Base-by-base conservation (phyloP, 1,140 invertebrate genomes). In the Drosophila melanica region DNA sequence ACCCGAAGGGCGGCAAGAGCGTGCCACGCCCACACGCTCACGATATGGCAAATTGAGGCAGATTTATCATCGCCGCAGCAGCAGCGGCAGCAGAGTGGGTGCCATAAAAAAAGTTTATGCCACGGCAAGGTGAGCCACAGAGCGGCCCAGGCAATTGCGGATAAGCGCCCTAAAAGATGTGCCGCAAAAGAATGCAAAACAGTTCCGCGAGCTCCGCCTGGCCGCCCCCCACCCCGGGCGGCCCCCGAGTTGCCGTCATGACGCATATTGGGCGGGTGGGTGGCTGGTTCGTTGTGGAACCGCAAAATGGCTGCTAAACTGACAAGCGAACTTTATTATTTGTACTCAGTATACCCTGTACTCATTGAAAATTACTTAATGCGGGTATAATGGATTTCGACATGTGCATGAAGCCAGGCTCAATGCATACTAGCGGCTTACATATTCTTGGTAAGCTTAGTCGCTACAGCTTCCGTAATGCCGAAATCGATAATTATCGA, bases 241-340 rank as follows among this genome's bases (percentile, higher is more conserved):
- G 37, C 27, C 27, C 0, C 27, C 6, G 27, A 6, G 35, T 3
- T 37, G 35, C 35, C 4, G 8, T 4, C 18, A 18, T 65, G 58
- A 75, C 58, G 55, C 73, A 65, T 60, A 58, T 62, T 63, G 41
- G 77, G 75, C 53, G 74, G 77, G 75, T 58, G 74, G 74, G 45
- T 74, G 65, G 78, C 2, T 23, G 23, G 0, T 27, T 27, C 27
- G 27, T 27, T 7, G 27, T 82, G 79, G 77, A 90, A 90, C 90
- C 90, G 90, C 90, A 91, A 91, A 91, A 91, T 91, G 90, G 90
- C 90, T 91, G 90, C 90, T 91, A 91, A 91, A 91, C 90, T 91
- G 90, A 91, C 90, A 91, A 91, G 78, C 90, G 90, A 91, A 91
- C 90, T 91, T 91, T 91, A 90, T 91, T 90, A 91, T 85, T 86